Percentiles rank a stretch among this genome's conserved stretches.
Evolutionary conservation across 64 coral and sea anemone genomes (phyloP).

Genomic region (Montipora capricornis): DNA sequence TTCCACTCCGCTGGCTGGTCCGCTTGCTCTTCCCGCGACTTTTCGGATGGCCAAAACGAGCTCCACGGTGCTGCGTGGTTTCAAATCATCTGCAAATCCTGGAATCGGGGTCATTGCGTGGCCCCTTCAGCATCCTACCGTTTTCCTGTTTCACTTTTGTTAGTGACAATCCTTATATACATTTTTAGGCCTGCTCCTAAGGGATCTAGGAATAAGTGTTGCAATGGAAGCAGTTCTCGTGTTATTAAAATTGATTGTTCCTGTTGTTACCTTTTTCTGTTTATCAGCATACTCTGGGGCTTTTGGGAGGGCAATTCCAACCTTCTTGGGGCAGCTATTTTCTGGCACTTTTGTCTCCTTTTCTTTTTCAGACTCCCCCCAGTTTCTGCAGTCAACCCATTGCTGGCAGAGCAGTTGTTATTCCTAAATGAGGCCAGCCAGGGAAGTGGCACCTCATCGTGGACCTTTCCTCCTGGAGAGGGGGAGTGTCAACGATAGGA

Average conservation of each 20-base stretch:
- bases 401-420: neutral
- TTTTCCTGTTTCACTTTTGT: neutral
- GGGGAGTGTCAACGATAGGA: neutral
- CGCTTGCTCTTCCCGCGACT: neutral
- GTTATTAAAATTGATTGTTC: neutral
- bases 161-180: too few relatives aligned
- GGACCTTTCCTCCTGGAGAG: too few relatives aligned
- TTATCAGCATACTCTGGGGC: too few relatives aligned
- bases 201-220: neutral
- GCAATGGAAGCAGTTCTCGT: neutral
- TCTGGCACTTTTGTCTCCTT: neutral
- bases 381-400: neutral
- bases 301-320: too few relatives aligned
- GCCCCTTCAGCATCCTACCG: neutral
- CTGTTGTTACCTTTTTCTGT: neutral
- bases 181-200: neutral
- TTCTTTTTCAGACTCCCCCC: neutral
- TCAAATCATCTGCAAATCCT: neutral
- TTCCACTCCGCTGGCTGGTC: constrained; percentile 35
- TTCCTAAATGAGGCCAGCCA: too few relatives aligned
- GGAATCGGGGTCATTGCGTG: constrained; percentile 22
- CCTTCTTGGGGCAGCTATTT: too few relatives aligned
- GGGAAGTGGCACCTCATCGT: too few relatives aligned
- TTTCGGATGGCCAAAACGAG: neutral
- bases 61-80: neutral